Evolutionary conservation across 1,140 invertebrate genomes (phyloP).

Genomic region (Argopecten irradians): DNA sequence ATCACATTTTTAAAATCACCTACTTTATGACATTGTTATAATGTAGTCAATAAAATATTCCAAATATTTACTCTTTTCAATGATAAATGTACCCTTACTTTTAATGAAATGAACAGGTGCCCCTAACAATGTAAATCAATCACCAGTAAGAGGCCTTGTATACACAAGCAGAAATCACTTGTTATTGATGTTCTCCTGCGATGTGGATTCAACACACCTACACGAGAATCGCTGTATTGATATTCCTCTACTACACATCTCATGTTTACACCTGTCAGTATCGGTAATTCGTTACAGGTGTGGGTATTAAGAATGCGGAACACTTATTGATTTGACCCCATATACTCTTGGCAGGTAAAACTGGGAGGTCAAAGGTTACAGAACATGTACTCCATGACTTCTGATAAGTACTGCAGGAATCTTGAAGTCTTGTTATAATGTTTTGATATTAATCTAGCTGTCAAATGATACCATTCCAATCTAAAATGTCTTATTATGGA

Average conservation of each 20-base stretch:
- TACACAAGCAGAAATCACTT: not conserved
- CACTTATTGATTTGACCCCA: not conserved
- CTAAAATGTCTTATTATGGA: too few relatives aligned
- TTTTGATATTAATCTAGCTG: too few relatives aligned
- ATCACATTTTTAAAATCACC: not conserved
- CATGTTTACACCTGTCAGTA: not conserved
- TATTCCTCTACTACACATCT: too few relatives aligned
- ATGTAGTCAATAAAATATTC: not conserved
- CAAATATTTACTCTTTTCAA: not conserved
- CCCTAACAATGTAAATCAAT: not conserved
- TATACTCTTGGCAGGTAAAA: not conserved
- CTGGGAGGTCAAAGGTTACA: not conserved
- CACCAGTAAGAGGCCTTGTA: not conserved
- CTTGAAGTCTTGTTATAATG: too few relatives aligned
- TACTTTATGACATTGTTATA: not conserved
- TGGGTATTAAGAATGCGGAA: conserved; percentile 1
- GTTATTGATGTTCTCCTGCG: not conserved
- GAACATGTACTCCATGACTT: not conserved
- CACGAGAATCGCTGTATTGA: not conserved
- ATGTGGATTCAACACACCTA: not conserved
- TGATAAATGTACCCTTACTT: not conserved
- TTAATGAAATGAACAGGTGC: not conserved
- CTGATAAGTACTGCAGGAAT: not conserved
- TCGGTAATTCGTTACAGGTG: not conserved
- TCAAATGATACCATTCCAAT: too few relatives aligned